Evolutionary conservation across 1,140 invertebrate genomes (phyloP).

Genomic region (silkworm (Bombyx mori)): ASM3026992v2 NC_085117.1:18514001-18514500

Average conservation of each 20-base stretch:
- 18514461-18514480: too few species aligned
- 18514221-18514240: background rate
- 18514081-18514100: slow-evolving; percentile 8
- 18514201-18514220: background rate
- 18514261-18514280: slow-evolving; percentile 1
- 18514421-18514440: too few species aligned
- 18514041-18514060: slow-evolving; percentile 26
- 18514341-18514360: too few species aligned
- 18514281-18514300: too few species aligned
- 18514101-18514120: background rate
- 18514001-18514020: background rate
- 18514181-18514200: background rate
- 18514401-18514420: too few species aligned
- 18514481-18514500: too few species aligned
- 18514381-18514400: too few species aligned
- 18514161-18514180: slow-evolving; percentile 4
- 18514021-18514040: slow-evolving; percentile 32
- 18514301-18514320: too few species aligned
- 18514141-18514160: background rate
- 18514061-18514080: slow-evolving; percentile 24
- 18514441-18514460: too few species aligned
- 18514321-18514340: too few species aligned
- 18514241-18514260: background rate
- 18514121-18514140: too few species aligned
- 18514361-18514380: too few species aligned